Conservation (phyloP, 2,113 vertebrate species). For the zebrafish (Danio rerio) region GRCz12tu NC_133180.1:54587001-54587500, state of each 20-base stretch:
- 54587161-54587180: not conserved
- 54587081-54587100: slow-evolving; percentile 53
- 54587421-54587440: not conserved
- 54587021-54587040: slow-evolving; percentile 55
- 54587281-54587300: not conserved
- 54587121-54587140: not conserved
- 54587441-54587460: not conserved
- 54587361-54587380: not conserved
- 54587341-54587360: not conserved
- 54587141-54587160: not conserved
- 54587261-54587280: not conserved
- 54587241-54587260: not conserved
- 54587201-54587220: not conserved
- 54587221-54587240: not conserved
- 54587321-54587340: not conserved
- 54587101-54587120: slow-evolving; percentile 34
- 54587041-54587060: slow-evolving; percentile 55
- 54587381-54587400: not conserved
- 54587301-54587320: not conserved
- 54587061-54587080: slow-evolving; percentile 47
- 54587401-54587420: not conserved
- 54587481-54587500: not conserved
- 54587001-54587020: slow-evolving; percentile 64
- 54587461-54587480: slow-evolving; percentile 7
- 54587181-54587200: not conserved